These are phyloP conservation scores for Sphenodon punctatus DNA, from an alignment of 2,797 vertebrate species.

Conservation along the genomic window DNA sequence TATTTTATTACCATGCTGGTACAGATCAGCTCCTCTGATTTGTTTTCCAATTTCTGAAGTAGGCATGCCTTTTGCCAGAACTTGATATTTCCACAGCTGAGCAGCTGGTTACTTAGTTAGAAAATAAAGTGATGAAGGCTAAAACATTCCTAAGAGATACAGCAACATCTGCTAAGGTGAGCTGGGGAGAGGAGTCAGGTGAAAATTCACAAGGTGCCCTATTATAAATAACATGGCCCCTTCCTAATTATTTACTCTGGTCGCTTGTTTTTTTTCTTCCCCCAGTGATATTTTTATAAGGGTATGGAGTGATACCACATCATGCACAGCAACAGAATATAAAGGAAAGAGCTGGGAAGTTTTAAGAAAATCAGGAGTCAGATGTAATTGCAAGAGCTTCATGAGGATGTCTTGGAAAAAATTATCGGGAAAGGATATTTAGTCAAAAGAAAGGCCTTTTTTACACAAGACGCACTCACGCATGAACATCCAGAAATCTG, in stretches of 20 bases:
- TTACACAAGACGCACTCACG: too few relatives aligned
- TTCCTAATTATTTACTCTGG: conserved; percentile 53
- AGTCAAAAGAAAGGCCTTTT: too few relatives aligned
- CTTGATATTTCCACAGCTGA: conserved; percentile 38
- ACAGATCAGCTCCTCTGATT: conserved; percentile 23
- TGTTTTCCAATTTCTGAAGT: conserved; percentile 33
- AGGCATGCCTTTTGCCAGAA: conserved; percentile 28
- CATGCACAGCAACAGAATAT: background rate
- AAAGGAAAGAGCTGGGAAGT: background rate
- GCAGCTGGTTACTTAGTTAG: conserved; percentile 54
- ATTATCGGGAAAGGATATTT: conserved; percentile 18
- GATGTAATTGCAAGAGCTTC: background rate
- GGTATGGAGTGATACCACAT: background rate
- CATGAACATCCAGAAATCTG: too few relatives aligned
- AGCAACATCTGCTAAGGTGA: conserved; percentile 57
- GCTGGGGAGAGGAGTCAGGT: conserved; percentile 26
- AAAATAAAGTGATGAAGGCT: conserved; percentile 53
- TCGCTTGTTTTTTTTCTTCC: conserved; percentile 34
- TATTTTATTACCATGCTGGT: background rate
- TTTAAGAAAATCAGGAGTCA: conserved; percentile 10
- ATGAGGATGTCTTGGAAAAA: background rate
- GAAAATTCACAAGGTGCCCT: conserved; percentile 28
- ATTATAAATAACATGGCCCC: conserved; percentile 43
- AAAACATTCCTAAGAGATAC: conserved; percentile 42
- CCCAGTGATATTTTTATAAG: background rate